Evolutionary conservation across 2,888 invertebrate species (phyloP), one percentile per base, ranked within the genome.

Genomic region (Meghimatium bilineatum): DNA sequence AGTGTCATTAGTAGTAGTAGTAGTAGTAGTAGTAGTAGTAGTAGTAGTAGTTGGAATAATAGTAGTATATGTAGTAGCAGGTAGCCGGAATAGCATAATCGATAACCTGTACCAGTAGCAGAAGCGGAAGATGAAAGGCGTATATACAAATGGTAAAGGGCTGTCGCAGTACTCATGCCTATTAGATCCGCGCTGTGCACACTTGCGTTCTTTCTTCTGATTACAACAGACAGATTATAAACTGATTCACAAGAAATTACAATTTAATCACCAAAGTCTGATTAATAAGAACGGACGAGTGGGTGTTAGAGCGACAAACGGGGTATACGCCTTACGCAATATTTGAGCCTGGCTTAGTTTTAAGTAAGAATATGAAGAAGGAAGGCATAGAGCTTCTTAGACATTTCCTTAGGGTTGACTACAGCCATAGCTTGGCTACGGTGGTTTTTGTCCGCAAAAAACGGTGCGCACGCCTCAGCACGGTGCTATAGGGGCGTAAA

Each of bases 371-470:
- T 44, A 44, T 8, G 44, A 8, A 44, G 5, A 17, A 56, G 8
- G 14, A 23, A 23, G 17, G 63, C 44, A 26, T 29, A 67, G 44
- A 29, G 17, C 63, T 38, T 23, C 26, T 63, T n/a, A 12, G n/a
- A 20, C 29, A 67, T 32, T 20, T 17, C 44, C 77, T 36, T 2
- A 29, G n/a, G 77, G 77, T 17, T 44, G 6, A n/a, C 0, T 56
- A 23, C 23, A 66, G 29, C n/a, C 17, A 38, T 20, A 36, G 14
- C 8, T 29, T 56, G 29, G 29, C 63, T 26, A 29, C 78, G 12
- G 78, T 26, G 44, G 77, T 60, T 60, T 63, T 78, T 78, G 78
- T 78, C 67, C 66, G 44, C 78, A 78, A 67, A 78, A 20, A 14
- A 12, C 44, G 36, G 32, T 14, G 78, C 78, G 32, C 23, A 34